Percentiles rank a stretch among this genome's conserved stretches.
phyloP scores from a whole-genome alignment of 53 echinoderm and acorn worm genomes.

The Patiria pectinifera region DNA sequence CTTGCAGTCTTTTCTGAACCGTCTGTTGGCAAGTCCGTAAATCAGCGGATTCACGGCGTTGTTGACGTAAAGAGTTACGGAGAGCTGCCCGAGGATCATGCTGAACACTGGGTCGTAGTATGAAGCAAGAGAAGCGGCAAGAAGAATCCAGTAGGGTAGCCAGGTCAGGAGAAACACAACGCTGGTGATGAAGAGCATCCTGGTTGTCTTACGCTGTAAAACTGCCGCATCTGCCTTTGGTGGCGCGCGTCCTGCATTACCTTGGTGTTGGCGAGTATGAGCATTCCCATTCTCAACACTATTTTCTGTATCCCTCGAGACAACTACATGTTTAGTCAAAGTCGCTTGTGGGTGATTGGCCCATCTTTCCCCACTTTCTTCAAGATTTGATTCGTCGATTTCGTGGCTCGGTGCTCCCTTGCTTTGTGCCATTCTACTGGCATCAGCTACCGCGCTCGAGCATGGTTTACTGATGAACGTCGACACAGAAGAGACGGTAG shows the following conservation, averaged over 20 bases:
- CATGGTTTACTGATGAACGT: background rate
- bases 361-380: background rate
- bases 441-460: background rate
- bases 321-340: background rate
- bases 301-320: too few species aligned
- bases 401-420: background rate
- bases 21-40: slow-evolving; percentile 20
- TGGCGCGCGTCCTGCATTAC: background rate
- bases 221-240: background rate
- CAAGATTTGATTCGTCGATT: background rate
- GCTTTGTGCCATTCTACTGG: background rate
- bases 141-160: too few species aligned
- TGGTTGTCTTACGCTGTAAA: slow-evolving; percentile 5
- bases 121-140: background rate
- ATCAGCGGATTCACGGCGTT: slow-evolving; percentile 19
- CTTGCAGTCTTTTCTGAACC: slow-evolving; percentile 28
- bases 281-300: too few species aligned
- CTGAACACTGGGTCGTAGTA: background rate
- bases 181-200: too few species aligned
- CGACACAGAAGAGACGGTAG: background rate
- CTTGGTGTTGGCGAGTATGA: background rate
- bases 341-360: background rate
- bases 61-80: background rate
- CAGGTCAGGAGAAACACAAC: too few species aligned
- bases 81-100: background rate